These are phyloP conservation scores for Turdus rufiventris DNA, from an alignment of 2,113 vertebrate genomes.

Conservation along the genomic window DNA sequence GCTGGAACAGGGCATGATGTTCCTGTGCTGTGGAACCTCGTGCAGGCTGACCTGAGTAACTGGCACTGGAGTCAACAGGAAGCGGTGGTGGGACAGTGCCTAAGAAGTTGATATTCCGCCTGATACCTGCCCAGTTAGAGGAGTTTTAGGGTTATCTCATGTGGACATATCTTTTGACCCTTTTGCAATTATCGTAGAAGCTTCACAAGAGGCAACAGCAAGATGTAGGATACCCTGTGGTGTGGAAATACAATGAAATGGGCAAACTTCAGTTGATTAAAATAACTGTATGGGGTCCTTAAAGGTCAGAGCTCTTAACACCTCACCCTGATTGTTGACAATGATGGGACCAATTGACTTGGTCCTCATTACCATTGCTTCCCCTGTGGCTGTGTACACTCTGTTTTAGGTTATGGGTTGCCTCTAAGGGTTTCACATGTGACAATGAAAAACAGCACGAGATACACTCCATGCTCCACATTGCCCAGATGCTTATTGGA, in stretches of 20 bases:
- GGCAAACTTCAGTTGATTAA: background rate
- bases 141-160: background rate
- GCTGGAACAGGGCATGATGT: accelerated
- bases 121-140: background rate
- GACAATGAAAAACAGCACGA: background rate
- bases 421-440: background rate
- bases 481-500: background rate
- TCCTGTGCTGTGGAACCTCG: background rate
- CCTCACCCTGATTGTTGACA: background rate
- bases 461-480: background rate
- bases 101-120: background rate
- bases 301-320: background rate
- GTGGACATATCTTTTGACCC: background rate
- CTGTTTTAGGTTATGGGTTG: background rate
- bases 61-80: background rate
- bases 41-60: background rate
- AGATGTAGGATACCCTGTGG: background rate
- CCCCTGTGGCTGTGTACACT: accelerated
- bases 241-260: background rate
- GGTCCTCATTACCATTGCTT: background rate
- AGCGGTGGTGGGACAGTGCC: background rate
- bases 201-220: background rate
- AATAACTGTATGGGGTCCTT: background rate
- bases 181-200: background rate
- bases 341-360: background rate